Conservation (phyloP, 1,140 invertebrate genomes). For the Atta cephalotes region DNA sequence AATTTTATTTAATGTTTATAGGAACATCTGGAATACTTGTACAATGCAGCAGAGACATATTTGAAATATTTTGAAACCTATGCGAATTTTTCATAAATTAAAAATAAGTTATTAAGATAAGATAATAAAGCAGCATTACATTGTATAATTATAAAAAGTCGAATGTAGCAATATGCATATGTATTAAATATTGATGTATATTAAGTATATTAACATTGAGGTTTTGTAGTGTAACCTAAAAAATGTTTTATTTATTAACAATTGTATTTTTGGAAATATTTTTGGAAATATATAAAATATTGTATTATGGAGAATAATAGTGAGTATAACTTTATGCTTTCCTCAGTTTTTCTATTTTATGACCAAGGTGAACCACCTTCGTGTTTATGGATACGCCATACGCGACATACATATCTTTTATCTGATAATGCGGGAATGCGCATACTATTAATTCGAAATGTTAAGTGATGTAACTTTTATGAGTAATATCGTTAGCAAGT, state of each 20-base stretch:
- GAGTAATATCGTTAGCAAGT: background rate
- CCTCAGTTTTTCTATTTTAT: background rate
- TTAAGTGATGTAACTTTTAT: background rate
- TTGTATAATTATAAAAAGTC: background rate
- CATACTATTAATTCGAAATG: background rate
- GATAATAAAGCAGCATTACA: background rate
- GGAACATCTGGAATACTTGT: slow-evolving; percentile 80
- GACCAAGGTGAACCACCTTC: slow-evolving; percentile 60
- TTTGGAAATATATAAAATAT: background rate
- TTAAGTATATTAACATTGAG: background rate
- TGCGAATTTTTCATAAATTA: slow-evolving; percentile 76
- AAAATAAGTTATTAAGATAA: background rate
- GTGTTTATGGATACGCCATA: slow-evolving; percentile 32
- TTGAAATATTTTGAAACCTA: slow-evolving; percentile 78
- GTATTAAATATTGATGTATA: background rate
- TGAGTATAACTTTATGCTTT: background rate
- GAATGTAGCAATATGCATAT: background rate
- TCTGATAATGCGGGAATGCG: background rate
- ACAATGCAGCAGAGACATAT: slow-evolving; percentile 76
- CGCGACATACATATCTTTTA: background rate
- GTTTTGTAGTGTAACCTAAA: background rate
- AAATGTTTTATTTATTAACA: background rate
- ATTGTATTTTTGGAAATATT: background rate
- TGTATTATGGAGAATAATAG: background rate
- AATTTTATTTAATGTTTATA: slow-evolving; percentile 63